Conservation (phyloP, 1,140 invertebrate genomes). For the Grapholita molesta region DNA sequence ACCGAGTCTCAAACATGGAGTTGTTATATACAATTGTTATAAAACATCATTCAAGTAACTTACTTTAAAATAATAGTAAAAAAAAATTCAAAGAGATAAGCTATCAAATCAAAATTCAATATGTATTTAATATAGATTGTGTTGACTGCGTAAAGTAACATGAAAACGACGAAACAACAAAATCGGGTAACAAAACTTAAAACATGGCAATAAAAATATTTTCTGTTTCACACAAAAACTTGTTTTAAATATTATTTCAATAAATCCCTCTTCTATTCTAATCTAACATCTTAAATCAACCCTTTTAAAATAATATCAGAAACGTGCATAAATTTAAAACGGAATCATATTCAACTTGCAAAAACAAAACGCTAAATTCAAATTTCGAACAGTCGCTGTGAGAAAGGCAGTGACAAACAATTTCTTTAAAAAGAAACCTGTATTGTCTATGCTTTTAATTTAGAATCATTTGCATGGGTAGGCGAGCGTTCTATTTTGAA, state of each 20-base stretch:
- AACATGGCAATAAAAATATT: background rate
- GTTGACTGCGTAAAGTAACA: too few relatives aligned
- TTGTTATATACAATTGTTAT: too few relatives aligned
- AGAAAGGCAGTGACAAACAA: slow-evolving; percentile 53
- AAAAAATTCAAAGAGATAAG: too few relatives aligned
- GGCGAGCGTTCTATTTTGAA: slow-evolving; percentile 17
- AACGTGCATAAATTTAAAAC: slow-evolving; percentile 8
- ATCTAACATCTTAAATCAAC: background rate
- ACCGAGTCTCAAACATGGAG: too few relatives aligned
- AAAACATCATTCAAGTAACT: too few relatives aligned
- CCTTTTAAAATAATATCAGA: background rate
- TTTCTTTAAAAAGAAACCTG: slow-evolving; percentile 48
- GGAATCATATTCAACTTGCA: background rate
- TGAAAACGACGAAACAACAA: too few relatives aligned
- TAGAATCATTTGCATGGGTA: slow-evolving; percentile 58
- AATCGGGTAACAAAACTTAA: too few relatives aligned
- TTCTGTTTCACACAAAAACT: background rate
- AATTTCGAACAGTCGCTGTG: slow-evolving; percentile 48
- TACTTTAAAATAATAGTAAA: too few relatives aligned
- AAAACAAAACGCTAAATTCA: slow-evolving; percentile 30
- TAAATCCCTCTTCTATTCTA: background rate
- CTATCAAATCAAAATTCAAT: too few relatives aligned
- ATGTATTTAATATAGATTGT: too few relatives aligned
- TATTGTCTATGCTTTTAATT: slow-evolving; percentile 67
- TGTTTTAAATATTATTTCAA: background rate